phyloP scores from a whole-genome alignment of 1,140 invertebrate species.

The Drosophila trapezifrons region DNA sequence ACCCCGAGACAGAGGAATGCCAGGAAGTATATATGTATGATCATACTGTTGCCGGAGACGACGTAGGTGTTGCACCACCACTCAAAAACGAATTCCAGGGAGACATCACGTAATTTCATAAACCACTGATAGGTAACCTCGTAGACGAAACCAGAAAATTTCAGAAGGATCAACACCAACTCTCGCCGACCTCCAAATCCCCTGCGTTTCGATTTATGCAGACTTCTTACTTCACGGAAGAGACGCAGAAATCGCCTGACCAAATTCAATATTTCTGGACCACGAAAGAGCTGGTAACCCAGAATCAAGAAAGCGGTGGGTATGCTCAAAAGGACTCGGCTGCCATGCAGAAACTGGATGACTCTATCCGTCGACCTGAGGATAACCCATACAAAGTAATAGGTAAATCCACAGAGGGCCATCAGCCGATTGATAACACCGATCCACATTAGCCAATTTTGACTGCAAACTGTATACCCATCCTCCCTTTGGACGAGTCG shows the following conservation, averaged over 20 bases:
- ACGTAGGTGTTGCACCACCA: constrained; percentile 2
- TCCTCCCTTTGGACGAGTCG: background rate
- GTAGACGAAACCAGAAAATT: background rate
- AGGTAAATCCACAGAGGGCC: background rate
- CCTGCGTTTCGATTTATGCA: background rate
- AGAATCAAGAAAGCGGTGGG: constrained; percentile 4
- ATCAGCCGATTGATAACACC: constrained; percentile 1
- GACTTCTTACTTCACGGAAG: constrained; percentile 6
- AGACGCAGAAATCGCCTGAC: constrained; percentile 36
- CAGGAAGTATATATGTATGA: constrained; percentile 29
- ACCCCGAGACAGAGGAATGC: constrained; percentile 44
- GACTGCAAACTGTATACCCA: background rate
- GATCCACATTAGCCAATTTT: constrained; percentile 22
- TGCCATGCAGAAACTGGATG: background rate
- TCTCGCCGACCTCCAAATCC: constrained; percentile 36
- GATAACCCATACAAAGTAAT: background rate
- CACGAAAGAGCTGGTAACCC: constrained; percentile 20
- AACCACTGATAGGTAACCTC: constrained; percentile 1
- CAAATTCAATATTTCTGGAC: background rate
- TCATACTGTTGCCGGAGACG: constrained; percentile 3
- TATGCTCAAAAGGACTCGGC: background rate
- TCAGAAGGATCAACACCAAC: constrained; percentile 28
- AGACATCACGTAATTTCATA: fast-evolving
- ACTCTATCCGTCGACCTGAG: fast-evolving
- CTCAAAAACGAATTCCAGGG: fast-evolving